Percentiles rank a stretch among this genome's conserved stretches.
Conservation (phyloP, 2,113 vertebrate species). For the Nycticebus coucang region DNA sequence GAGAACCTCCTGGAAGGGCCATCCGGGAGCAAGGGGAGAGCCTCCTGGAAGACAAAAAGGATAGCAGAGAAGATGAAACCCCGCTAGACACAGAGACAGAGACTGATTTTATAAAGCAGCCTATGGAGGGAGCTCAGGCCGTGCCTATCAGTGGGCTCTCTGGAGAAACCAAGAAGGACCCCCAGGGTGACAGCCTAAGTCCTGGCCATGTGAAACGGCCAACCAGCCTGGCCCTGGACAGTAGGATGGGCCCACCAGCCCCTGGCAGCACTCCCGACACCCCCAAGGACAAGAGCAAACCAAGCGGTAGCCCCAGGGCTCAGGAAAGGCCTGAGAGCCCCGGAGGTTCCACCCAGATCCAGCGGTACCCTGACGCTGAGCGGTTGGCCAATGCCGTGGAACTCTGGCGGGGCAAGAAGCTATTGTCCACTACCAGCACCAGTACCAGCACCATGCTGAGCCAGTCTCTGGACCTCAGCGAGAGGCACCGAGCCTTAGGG, state of each 20-base stretch:
- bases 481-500: neutral
- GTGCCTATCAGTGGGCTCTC: fast-evolving
- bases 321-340: constrained; percentile 80
- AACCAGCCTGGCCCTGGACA: constrained; percentile 74
- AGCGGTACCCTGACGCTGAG: constrained; percentile 85
- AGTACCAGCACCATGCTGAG: constrained; percentile 77
- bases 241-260: neutral
- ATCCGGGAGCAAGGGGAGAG: constrained; percentile 49
- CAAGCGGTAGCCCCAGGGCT: constrained; percentile 51
- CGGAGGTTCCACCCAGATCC: constrained; percentile 81
- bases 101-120: neutral
- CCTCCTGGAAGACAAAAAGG: constrained; percentile 15
- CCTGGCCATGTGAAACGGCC: constrained; percentile 76
- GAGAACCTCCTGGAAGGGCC: constrained; percentile 27
- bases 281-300: constrained; percentile 51
- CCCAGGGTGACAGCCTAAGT: constrained; percentile 75
- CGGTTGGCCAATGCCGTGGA: constrained; percentile 89
- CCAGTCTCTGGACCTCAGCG: constrained; percentile 83
- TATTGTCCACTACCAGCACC: constrained; percentile 72
- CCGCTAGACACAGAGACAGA: neutral
- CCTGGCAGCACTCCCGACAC: constrained; percentile 64
- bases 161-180: constrained; percentile 75
- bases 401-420: constrained; percentile 89
- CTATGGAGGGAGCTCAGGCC: neutral
- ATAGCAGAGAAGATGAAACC: constrained; percentile 8